These are phyloP conservation scores for Lingula anatina DNA, from an alignment of 2,888 invertebrate species.

Conservation along the genomic window DNA sequence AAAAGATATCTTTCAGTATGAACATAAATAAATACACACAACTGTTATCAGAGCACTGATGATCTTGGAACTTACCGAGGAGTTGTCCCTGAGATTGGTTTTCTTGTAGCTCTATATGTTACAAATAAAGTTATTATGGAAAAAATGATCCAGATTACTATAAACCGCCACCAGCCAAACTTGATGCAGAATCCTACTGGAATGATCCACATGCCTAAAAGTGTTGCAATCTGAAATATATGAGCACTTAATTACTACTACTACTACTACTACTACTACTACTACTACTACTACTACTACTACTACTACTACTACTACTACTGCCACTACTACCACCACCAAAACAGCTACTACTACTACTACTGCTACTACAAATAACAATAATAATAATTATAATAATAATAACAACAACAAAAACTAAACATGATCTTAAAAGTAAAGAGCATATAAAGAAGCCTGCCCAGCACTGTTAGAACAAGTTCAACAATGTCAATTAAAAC, in stretches of 20 bases:
- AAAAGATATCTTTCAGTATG: too few relatives aligned
- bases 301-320: constrained; percentile 1
- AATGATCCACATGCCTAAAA: constrained; percentile 93
- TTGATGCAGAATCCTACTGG: constrained; percentile 70
- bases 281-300: not conserved
- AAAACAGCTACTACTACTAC: not conserved
- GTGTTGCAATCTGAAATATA: constrained; percentile 72
- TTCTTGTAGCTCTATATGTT: constrained; percentile 77
- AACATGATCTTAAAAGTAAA: too few relatives aligned
- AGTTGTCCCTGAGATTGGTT: constrained; percentile 84
- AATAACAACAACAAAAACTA: too few relatives aligned
- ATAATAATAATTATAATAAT: too few relatives aligned
- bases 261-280: not conserved
- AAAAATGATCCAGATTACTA: constrained; percentile 84
- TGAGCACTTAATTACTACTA: not conserved
- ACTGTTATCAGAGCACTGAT: too few relatives aligned
- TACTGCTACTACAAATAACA: not conserved
- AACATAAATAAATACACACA: too few relatives aligned
- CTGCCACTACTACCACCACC: not conserved
- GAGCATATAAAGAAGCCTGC: too few relatives aligned
- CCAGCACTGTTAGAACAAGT: too few relatives aligned
- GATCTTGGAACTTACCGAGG: too few relatives aligned
- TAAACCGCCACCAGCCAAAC: constrained; percentile 87
- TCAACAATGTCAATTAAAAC: too few relatives aligned
- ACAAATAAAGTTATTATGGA: constrained; percentile 79